Evolutionary conservation across 2,797 vertebrate genomes (phyloP).

Genomic region (Onychomys torridus): DNA sequence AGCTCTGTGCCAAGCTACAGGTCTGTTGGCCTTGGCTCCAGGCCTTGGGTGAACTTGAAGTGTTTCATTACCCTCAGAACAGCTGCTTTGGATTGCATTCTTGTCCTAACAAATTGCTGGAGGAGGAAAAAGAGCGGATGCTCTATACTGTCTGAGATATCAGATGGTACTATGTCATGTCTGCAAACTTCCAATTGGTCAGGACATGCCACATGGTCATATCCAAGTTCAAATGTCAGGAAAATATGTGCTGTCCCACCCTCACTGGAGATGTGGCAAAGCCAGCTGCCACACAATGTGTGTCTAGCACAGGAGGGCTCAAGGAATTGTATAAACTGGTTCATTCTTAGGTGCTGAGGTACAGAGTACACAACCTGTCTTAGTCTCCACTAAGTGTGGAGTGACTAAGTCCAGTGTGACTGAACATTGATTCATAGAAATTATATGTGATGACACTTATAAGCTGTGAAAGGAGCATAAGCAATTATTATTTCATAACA

Average conservation of each 20-base stretch:
- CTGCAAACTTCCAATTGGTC: not conserved
- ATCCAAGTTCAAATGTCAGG: not conserved
- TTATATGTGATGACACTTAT: not conserved
- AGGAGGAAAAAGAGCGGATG: not conserved
- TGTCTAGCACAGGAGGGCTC: not conserved
- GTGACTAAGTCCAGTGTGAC: no score
- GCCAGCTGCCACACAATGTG: not conserved
- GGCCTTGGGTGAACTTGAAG: not conserved
- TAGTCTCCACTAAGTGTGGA: no score
- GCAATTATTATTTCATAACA: not conserved
- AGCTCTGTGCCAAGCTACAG: not conserved
- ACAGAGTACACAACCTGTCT: not conserved
- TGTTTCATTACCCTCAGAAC: not conserved
- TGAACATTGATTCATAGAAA: no score
- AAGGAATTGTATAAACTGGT: not conserved
- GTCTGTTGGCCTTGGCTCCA: not conserved
- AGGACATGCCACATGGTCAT: not conserved
- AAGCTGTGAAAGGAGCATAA: not conserved
- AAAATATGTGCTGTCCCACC: not conserved
- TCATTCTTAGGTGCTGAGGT: accelerated
- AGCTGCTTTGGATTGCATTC: not conserved
- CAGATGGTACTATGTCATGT: not conserved
- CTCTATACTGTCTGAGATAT: not conserved
- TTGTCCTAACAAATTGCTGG: not conserved
- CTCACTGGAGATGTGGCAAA: not conserved